Conservation (phyloP, 2,888 invertebrate genomes). For the Cosmorhoe ocellata region DNA sequence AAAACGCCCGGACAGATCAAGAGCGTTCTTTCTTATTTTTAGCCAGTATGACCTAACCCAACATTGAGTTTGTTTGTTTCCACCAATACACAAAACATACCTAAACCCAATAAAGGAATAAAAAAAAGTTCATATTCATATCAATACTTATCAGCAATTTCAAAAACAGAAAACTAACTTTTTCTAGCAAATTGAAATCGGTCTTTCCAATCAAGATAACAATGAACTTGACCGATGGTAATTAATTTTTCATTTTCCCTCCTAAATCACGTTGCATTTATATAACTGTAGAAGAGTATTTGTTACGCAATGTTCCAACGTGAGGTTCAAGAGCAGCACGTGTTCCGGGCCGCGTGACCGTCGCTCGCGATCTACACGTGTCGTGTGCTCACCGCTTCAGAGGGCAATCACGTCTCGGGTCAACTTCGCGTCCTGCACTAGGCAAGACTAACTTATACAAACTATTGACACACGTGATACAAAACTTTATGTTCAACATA, state of each 20-base stretch:
- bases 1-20: conserved; percentile 23
- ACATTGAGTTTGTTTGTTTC: too few species aligned
- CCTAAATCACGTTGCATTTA: conserved; percentile 74
- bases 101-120: too few species aligned
- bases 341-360: conserved; percentile 70
- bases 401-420: conserved; percentile 56
- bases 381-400: conserved; percentile 23
- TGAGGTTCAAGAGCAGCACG: conserved; percentile 76
- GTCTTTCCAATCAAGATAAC: conserved; percentile 7
- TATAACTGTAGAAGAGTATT: conserved; percentile 70
- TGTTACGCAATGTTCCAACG: conserved; percentile 74
- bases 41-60: conserved; percentile 24
- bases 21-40: conserved; percentile 24
- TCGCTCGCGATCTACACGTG: conserved; percentile 53
- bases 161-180: neutral
- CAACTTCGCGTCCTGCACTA: conserved; percentile 28
- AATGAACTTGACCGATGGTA: conserved; percentile 43
- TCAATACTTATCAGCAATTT: too few species aligned
- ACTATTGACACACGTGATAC: neutral
- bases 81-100: too few species aligned
- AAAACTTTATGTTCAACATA: neutral
- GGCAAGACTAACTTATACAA: too few species aligned
- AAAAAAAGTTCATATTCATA: too few species aligned
- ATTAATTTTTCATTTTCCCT: conserved; percentile 61
- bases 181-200: neutral